Percentiles rank a stretch among this genome's conserved stretches.
These are phyloP conservation scores for Nesospiza acunhae DNA, from an alignment of 2,113 vertebrate genomes.

Conservation along the genomic window DNA sequence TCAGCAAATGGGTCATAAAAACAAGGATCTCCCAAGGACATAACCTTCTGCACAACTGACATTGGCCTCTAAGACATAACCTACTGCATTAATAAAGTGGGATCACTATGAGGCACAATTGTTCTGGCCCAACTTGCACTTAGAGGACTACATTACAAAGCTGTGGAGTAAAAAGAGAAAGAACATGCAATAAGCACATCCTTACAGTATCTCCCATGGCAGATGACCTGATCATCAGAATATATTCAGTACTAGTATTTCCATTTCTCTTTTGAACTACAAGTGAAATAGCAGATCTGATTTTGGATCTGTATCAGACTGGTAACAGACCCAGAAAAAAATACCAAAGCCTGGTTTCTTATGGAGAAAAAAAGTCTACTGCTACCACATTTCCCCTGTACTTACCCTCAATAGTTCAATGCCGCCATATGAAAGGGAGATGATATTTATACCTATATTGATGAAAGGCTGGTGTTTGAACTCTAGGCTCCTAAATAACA, in stretches of 20 bases:
- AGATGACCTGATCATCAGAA: not conserved
- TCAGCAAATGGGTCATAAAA: not conserved
- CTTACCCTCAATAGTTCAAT: accelerated
- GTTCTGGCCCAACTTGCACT: not conserved
- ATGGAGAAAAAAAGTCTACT: not conserved
- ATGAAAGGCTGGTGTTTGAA: not conserved
- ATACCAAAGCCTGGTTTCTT: not conserved
- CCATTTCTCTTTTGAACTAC: not conserved
- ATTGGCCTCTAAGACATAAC: not conserved
- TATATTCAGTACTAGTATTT: not conserved
- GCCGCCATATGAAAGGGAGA: not conserved
- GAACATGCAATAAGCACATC: not conserved
- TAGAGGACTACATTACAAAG: not conserved
- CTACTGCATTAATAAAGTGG: not conserved
- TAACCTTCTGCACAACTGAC: not conserved
- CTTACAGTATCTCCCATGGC: not conserved
- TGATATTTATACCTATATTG: not conserved
- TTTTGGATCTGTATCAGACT: not conserved
- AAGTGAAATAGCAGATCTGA: not conserved
- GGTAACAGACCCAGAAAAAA: not conserved
- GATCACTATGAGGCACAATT: not conserved
- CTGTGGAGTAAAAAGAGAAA: not conserved
- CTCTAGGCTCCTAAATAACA: not conserved
- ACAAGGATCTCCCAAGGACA: not conserved
- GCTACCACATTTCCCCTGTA: not conserved